These are phyloP conservation scores for Barnardius zonarius DNA, from an alignment of 2,113 vertebrate genomes.

Conservation along the genomic window DNA sequence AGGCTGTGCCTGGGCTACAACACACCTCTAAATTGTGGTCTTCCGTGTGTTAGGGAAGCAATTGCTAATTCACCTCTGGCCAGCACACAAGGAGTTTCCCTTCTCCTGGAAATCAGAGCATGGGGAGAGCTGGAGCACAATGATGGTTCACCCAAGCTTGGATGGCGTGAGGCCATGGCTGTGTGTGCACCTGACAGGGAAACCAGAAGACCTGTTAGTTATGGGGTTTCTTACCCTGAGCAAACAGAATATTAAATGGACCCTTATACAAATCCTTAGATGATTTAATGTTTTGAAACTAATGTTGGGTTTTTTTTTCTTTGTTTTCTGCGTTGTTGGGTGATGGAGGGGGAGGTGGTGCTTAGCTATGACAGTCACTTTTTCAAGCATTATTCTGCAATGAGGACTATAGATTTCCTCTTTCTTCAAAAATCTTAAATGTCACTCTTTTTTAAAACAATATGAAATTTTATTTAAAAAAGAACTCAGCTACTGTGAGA, in stretches of 20 bases:
- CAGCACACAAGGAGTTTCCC: not conserved
- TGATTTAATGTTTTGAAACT: not conserved
- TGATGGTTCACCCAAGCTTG: fast-evolving
- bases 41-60: not conserved
- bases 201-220: not conserved
- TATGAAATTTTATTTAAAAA: not conserved
- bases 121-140: not conserved
- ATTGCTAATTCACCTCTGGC: fast-evolving
- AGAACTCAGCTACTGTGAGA: not conserved
- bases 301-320: fast-evolving
- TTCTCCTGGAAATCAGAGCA: not conserved
- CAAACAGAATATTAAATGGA: not conserved
- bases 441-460: not conserved
- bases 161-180: not conserved
- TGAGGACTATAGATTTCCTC: not conserved
- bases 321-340: not conserved
- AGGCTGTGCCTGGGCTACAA: not conserved
- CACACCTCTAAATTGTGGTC: not conserved
- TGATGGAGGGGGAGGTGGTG: not conserved
- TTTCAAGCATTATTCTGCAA: not conserved
- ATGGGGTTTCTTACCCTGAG: not conserved
- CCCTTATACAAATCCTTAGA: not conserved
- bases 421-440: not conserved
- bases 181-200: not conserved
- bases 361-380: not conserved